Evolutionary conservation across 2,888 invertebrate genomes (phyloP).

Genomic region (Lasioglossum figueresi): DNA sequence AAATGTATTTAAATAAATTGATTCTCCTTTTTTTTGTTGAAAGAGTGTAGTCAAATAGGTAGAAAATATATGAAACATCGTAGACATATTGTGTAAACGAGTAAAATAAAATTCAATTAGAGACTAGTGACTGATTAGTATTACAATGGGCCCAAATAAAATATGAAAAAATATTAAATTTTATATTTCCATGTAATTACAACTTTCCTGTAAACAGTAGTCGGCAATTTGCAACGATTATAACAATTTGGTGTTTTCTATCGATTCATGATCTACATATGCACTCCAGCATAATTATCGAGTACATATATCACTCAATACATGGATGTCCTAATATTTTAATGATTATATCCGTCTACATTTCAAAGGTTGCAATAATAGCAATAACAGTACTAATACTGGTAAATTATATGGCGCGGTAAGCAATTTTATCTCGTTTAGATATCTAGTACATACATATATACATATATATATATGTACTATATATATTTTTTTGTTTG

Average conservation of each 20-base stretch:
- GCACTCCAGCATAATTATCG: constrained; percentile 44
- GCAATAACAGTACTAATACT: constrained; percentile 82
- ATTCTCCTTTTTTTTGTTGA: neutral
- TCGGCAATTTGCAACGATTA: constrained; percentile 27
- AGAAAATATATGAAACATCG: constrained; percentile 18
- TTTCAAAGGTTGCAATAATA: constrained; percentile 69
- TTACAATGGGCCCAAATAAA: constrained; percentile 27
- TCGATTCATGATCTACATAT: constrained; percentile 44
- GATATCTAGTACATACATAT: constrained; percentile 59
- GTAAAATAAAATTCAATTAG: constrained; percentile 25
- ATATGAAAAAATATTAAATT: constrained; percentile 33
- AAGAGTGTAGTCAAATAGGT: constrained; percentile 8
- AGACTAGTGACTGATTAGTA: constrained; percentile 8
- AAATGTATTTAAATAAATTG: constrained; percentile 27
- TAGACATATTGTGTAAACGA: constrained; percentile 10
- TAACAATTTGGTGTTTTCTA: constrained; percentile 49
- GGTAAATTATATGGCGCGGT: constrained; percentile 83
- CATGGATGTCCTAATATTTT: constrained; percentile 53
- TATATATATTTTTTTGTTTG: constrained; percentile 44
- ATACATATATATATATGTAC: constrained; percentile 31
- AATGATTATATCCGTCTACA: constrained; percentile 66
- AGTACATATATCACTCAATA: constrained; percentile 54
- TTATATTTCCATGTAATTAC: constrained; percentile 32
- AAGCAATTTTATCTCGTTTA: constrained; percentile 76
- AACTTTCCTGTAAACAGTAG: constrained; percentile 25